These are phyloP conservation scores for Ooceraea biroi DNA, from an alignment of 1,140 invertebrate genomes.

Conservation along the genomic window DNA sequence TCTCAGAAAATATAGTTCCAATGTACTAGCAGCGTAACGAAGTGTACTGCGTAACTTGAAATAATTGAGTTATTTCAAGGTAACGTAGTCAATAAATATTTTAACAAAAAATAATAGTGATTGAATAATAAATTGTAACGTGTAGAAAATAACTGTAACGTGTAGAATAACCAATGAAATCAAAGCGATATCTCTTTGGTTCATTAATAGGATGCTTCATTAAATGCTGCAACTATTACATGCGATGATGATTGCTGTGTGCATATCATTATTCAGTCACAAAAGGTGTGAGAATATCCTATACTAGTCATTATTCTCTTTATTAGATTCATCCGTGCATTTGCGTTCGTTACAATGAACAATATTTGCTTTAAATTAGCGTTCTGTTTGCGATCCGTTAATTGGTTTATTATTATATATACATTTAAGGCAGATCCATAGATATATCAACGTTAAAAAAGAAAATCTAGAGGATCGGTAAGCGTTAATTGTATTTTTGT, in stretches of 20 bases:
- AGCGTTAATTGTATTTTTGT: background rate
- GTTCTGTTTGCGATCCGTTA: slow-evolving; percentile 8
- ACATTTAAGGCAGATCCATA: background rate
- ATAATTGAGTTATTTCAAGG: background rate
- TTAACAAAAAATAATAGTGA: background rate
- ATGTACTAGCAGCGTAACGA: no score
- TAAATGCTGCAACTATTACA: slow-evolving; percentile 21
- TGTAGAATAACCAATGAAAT: background rate
- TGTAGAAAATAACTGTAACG: background rate
- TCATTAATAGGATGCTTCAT: slow-evolving; percentile 1
- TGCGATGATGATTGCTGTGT: slow-evolving; percentile 8
- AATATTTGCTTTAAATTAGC: slow-evolving; percentile 29
- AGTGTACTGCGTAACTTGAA: background rate
- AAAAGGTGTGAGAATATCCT: slow-evolving; percentile 11
- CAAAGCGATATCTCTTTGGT: background rate
- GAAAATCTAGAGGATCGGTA: background rate
- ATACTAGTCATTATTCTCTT: slow-evolving; percentile 2
- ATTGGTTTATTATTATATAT: slow-evolving; percentile 25
- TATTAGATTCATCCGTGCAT: slow-evolving; percentile 6
- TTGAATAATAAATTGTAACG: background rate
- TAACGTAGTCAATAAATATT: slow-evolving; percentile 26
- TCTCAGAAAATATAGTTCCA: background rate
- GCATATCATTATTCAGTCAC: slow-evolving; percentile 11
- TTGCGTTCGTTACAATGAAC: background rate
- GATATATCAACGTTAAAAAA: slow-evolving; percentile 14